Conservation (phyloP, 2,797 vertebrate genomes). For the Iguana delicatissima region DNA sequence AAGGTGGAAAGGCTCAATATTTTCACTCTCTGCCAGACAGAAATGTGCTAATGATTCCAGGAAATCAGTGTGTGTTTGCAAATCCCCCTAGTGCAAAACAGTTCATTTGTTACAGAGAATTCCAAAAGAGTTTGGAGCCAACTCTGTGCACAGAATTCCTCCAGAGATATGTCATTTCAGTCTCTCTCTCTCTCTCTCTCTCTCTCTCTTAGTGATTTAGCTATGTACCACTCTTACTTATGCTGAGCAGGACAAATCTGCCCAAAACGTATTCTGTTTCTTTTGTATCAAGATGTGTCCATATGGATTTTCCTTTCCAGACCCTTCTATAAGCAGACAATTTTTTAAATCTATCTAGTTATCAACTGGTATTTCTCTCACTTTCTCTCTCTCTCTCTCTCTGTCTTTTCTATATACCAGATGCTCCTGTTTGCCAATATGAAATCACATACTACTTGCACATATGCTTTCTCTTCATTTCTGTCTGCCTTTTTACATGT, state of each 20-base stretch:
- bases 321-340: background rate
- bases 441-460: background rate
- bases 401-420: background rate
- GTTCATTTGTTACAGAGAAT: constrained; percentile 38
- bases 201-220: background rate
- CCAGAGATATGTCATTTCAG: background rate
- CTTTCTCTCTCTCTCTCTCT: background rate
- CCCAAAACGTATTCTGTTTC: background rate
- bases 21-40: constrained; percentile 17
- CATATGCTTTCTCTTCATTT: background rate
- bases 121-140: constrained; percentile 12
- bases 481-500: background rate
- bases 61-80: constrained; percentile 31
- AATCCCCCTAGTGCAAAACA: constrained; percentile 27
- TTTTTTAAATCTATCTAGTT: background rate
- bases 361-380: background rate
- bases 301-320: background rate
- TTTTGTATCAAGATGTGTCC: background rate
- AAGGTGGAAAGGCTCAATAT: constrained; percentile 16
- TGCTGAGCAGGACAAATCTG: background rate
- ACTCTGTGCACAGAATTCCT: constrained; percentile 21
- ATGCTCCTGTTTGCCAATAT: background rate
- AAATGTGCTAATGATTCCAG: constrained; percentile 32
- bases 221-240: background rate
- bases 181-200: background rate